phyloP scores from a whole-genome alignment of 30 jellyfish, hydroid and myxozoan species.

The Cassiopea andromeda region DNA sequence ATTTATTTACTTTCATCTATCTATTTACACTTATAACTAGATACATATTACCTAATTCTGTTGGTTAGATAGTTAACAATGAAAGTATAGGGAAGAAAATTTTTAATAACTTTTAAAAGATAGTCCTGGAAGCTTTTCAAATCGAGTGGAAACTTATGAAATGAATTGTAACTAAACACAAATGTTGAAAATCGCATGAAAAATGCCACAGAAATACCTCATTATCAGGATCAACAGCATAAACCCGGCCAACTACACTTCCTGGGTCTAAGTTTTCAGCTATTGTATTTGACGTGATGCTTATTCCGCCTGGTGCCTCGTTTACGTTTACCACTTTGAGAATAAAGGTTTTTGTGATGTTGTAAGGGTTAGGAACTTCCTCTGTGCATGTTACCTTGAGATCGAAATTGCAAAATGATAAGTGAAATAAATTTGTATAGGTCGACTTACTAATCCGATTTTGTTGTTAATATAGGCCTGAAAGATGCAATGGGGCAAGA shows the following conservation, averaged over 20 bases:
- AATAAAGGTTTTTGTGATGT: constrained; percentile 50
- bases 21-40: no score
- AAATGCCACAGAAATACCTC: constrained; percentile 45
- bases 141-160: no score
- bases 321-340: constrained; percentile 68
- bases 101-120: no score
- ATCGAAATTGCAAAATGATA: not conserved
- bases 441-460: no score
- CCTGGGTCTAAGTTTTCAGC: constrained; percentile 75
- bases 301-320: constrained; percentile 76
- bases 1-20: no score
- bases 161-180: no score
- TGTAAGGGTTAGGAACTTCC: constrained; percentile 47
- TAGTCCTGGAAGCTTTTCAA: no score
- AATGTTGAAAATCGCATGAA: not conserved
- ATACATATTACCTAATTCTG: no score
- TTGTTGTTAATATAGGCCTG: no score
- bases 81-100: no score
- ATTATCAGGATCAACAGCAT: constrained; percentile 86
- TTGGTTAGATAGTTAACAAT: no score
- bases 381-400: constrained; percentile 70
- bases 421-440: not conserved
- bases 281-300: constrained; percentile 44
- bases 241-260: constrained; percentile 52
- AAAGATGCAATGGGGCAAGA: no score